Percentiles rank a stretch among this genome's conserved stretches.
Conservation (phyloP, 2,113 vertebrate species). For the Engystomops pustulosus region DNA sequence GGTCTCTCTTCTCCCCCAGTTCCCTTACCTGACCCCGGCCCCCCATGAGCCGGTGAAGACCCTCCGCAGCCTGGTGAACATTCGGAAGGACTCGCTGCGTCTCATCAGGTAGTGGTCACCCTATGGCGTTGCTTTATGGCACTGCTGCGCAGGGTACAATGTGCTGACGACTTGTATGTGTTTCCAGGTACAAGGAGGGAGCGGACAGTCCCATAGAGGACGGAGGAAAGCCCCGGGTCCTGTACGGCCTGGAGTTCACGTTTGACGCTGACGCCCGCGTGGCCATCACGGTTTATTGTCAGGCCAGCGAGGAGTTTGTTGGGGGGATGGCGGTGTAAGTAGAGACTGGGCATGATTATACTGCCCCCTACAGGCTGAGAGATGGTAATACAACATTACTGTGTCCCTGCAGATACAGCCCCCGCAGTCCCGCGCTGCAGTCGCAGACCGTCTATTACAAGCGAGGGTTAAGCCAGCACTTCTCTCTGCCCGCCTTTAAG, state of each 20-base stretch:
- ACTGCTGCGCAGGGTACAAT: no score
- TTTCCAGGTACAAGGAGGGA: slow-evolving; percentile 91
- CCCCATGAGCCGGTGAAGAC: slow-evolving; percentile 98
- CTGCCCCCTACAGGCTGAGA: background rate
- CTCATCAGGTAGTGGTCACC: slow-evolving; percentile 83
- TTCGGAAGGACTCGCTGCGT: slow-evolving; percentile 94
- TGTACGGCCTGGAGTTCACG: slow-evolving; percentile 96
- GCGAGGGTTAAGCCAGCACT: slow-evolving; percentile 95
- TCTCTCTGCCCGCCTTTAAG: slow-evolving; percentile 95
- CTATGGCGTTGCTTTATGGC: background rate
- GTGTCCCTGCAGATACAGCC: slow-evolving; percentile 82
- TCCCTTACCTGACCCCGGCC: slow-evolving; percentile 95
- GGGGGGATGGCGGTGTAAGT: slow-evolving; percentile 95
- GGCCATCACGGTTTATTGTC: slow-evolving; percentile 95
- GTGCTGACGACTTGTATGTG: background rate
- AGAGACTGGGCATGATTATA: background rate
- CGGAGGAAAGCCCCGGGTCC: slow-evolving; percentile 84
- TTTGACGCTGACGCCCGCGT: slow-evolving; percentile 95
- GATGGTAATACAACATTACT: background rate
- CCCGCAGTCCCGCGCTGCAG: slow-evolving; percentile 84
- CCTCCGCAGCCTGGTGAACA: slow-evolving; percentile 93
- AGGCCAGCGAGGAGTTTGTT: slow-evolving; percentile 93
- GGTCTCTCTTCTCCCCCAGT: slow-evolving; percentile 76
- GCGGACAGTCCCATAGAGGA: slow-evolving; percentile 85
- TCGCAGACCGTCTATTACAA: slow-evolving; percentile 96